Percentiles rank a stretch among this genome's conserved stretches.
Evolutionary conservation across 2,797 vertebrate species (phyloP).

Genomic region (Gadopsis bispinosus): DNA sequence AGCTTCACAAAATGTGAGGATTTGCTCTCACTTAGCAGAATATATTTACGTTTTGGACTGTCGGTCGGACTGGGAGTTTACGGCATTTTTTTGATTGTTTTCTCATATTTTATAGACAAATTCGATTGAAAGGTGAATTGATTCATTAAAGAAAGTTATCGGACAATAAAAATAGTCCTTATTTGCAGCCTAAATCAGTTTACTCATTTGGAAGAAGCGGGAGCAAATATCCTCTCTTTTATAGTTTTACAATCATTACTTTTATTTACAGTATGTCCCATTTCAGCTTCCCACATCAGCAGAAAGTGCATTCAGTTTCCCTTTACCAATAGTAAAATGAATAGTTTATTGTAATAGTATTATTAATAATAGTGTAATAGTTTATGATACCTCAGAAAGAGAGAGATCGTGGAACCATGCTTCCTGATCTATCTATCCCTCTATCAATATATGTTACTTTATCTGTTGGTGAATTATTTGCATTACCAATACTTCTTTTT

Average conservation of each 20-base stretch:
- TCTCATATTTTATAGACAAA: background rate
- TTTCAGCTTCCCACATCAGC: background rate
- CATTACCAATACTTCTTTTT: background rate
- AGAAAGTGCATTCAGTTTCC: background rate
- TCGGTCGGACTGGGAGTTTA: background rate
- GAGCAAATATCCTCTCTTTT: background rate
- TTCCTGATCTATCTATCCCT: background rate
- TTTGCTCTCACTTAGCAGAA: background rate
- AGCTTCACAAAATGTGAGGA: background rate
- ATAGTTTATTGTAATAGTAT: background rate
- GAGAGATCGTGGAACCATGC: background rate
- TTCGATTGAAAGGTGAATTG: background rate
- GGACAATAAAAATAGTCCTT: background rate
- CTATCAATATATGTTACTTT: background rate
- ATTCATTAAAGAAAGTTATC: background rate
- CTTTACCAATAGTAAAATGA: background rate
- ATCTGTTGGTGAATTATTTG: background rate
- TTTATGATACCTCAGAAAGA: background rate
- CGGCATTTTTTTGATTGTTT: background rate
- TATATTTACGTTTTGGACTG: background rate
- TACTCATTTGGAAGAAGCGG: background rate
- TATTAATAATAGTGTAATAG: no score
- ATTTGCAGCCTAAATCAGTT: background rate
- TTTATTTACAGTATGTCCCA: background rate
- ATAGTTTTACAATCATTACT: no score